Evolutionary conservation across 1,140 invertebrate genomes (phyloP).

Genomic region (Aphidius ervi): DNA sequence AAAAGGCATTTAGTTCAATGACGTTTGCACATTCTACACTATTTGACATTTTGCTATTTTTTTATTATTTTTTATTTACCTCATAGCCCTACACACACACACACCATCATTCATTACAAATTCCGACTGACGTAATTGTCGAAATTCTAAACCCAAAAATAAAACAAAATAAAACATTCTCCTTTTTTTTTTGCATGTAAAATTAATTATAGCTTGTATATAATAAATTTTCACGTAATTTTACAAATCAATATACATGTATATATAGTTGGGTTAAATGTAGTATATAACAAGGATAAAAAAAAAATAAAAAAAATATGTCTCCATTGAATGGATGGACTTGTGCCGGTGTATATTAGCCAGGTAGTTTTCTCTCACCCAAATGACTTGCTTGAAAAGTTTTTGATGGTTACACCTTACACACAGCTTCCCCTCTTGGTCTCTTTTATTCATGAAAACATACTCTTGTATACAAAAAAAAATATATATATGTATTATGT

Average conservation of each 20-base stretch:
- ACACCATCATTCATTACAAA: constrained; percentile 48
- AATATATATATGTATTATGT: too few relatives aligned
- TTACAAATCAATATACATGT: background rate
- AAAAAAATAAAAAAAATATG: background rate
- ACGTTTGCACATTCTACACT: constrained; percentile 50
- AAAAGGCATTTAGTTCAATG: constrained; percentile 49
- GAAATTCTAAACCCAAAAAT: constrained; percentile 38
- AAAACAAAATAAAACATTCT: too few relatives aligned
- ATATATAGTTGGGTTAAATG: too few relatives aligned
- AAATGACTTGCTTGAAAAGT: constrained; percentile 38
- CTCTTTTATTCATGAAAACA: too few relatives aligned
- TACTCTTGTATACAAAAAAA: too few relatives aligned
- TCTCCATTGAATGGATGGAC: background rate
- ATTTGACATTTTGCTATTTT: constrained; percentile 29
- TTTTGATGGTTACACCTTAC: too few relatives aligned
- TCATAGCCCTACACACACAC: background rate
- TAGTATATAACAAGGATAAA: too few relatives aligned
- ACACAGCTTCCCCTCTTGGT: too few relatives aligned
- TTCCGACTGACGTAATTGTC: constrained; percentile 49
- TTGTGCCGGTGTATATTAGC: constrained; percentile 1
- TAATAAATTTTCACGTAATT: background rate
- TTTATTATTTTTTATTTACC: background rate
- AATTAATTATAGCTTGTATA: too few relatives aligned
- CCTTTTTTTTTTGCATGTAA: too few relatives aligned
- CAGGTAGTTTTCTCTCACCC: constrained; percentile 36